Conservation (phyloP, 2,888 invertebrate species). For the Apamea anceps region DNA sequence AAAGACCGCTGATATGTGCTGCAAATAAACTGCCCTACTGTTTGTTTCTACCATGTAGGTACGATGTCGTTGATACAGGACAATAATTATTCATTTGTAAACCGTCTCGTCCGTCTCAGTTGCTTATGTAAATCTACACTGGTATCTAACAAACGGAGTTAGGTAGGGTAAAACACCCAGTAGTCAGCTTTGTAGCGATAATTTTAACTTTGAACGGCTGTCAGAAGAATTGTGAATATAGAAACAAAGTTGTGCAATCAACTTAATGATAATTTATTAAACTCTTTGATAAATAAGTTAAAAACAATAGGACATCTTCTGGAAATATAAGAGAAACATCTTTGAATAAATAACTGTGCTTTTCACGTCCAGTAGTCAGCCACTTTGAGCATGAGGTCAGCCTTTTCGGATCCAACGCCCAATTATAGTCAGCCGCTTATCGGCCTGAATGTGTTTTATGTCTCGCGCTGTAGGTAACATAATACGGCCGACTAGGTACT, state of each 20-base stretch:
- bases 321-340: too few relatives aligned
- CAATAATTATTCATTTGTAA: conserved; percentile 1
- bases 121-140: background rate
- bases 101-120: background rate
- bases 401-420: background rate
- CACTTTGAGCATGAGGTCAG: background rate
- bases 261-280: too few relatives aligned
- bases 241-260: too few relatives aligned
- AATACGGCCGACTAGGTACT: too few relatives aligned
- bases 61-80: background rate
- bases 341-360: background rate
- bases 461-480: too few relatives aligned
- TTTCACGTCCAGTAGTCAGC: background rate
- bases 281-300: too few relatives aligned
- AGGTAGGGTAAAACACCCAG: background rate
- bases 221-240: background rate
- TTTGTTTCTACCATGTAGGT: background rate
- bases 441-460: too few relatives aligned
- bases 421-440: too few relatives aligned
- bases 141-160: background rate
- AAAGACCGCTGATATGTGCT: background rate
- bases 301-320: too few relatives aligned
- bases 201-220: background rate
- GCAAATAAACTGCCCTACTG: background rate
- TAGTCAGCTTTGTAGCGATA: background rate